A percentile compares a stretch with the other conserved stretches of the same genome.
phyloP scores from a whole-genome alignment of 2,888 invertebrate genomes.

The Nudaria mundana region DNA sequence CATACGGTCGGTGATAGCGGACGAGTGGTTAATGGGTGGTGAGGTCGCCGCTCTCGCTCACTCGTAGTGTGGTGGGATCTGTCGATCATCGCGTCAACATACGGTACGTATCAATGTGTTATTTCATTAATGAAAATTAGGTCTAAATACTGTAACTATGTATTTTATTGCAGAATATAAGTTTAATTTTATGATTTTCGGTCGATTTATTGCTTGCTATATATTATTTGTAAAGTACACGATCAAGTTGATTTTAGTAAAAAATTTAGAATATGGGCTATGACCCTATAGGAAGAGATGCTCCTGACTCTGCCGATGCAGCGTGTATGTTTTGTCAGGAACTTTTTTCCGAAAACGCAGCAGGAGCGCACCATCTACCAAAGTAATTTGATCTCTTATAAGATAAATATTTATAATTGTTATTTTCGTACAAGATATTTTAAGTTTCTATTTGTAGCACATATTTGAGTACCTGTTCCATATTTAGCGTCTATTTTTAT shows the following conservation, averaged over 20 bases:
- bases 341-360: too few species aligned
- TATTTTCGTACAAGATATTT: not conserved
- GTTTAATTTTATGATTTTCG: not conserved
- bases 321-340: too few species aligned
- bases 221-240: not conserved
- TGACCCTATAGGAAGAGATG: too few species aligned
- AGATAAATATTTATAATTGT: not conserved
- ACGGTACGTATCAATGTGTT: not conserved
- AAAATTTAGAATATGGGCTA: not conserved
- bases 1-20: too few species aligned
- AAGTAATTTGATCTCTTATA: not conserved
- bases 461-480: not conserved
- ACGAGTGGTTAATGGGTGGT: too few species aligned
- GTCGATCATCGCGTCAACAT: too few species aligned
- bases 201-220: not conserved
- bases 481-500: not conserved
- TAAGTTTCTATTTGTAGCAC: not conserved
- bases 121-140: not conserved
- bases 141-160: not conserved
- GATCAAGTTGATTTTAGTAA: not conserved
- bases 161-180: not conserved
- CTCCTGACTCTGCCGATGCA: too few species aligned
- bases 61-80: too few species aligned
- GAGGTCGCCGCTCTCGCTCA: too few species aligned
- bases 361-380: conserved; percentile 9